Evolutionary conservation across 2,113 vertebrate species (phyloP), one percentile per base, ranked within the genome.

Genomic region (Anthoscopus minutus): DNA sequence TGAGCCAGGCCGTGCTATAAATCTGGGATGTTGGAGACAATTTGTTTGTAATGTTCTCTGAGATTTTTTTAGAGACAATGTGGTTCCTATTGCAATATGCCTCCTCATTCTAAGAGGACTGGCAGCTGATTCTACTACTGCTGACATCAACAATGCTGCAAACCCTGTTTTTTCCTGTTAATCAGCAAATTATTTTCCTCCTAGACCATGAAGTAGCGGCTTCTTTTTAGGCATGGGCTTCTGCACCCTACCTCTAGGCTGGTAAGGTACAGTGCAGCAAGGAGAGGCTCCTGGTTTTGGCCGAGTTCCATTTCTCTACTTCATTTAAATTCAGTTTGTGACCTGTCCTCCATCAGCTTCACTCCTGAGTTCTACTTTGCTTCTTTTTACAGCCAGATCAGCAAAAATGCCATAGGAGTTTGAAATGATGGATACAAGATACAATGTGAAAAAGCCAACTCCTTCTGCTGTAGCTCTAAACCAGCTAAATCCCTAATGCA

Each of bases 1-100:
- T 92, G 82, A 95, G 92, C 85, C 93, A 96, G 88, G 51, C 54
- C 13, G 1, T 86, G 81, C 58, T 92, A 51, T 94, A 94, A 93
- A 90, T 90, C 60, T 88, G 47, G 62, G 51, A 93, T 28, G 28
- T 56, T 88, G 62, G 58, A 93, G 42, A 67, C 74, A 93, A 60
- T 50, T 96, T 65, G 30, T 58, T 95, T 14, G 2, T 89, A 95
- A 94, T 37, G 74, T 61, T 93, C 69, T 89, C 71, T 81, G 58
- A 73, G 24, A 61, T 53, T 73, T 77, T 67, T 90, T 77, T 90
- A 74, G 71, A 81, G 74, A 62, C 81, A 92, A 71, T 88, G 40
- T 90, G 89, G 51, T 93, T 96, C 79, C 64, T 95, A 77, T 80
- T 96, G 89, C 82, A 88, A 15, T 81, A 33, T 78, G 19, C 53